phyloP scores from a whole-genome alignment of 1,140 invertebrate genomes.

The Rhyzopertha dominica region DNA sequence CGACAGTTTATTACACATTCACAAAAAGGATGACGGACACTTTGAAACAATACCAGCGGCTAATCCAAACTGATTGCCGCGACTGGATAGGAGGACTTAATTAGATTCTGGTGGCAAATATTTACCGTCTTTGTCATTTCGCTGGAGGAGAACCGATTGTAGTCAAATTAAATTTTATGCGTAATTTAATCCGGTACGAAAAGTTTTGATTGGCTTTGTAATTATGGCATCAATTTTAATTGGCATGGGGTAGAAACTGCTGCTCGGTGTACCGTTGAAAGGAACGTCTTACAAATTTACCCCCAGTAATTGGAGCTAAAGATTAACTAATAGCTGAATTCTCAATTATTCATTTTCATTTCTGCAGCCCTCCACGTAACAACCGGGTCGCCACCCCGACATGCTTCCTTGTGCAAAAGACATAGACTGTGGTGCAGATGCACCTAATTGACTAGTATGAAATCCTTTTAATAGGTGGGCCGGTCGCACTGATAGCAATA shows the following conservation, averaged over 20 bases:
- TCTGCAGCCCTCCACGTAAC: conserved; percentile 34
- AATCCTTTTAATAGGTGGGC: too few relatives aligned
- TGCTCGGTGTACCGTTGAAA: conserved; percentile 18
- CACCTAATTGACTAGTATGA: too few relatives aligned
- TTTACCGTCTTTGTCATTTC: too few relatives aligned
- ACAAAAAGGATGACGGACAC: neutral
- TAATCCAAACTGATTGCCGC: neutral
- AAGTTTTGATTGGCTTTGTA: conserved; percentile 41
- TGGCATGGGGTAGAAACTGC: conserved; percentile 33
- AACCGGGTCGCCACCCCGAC: too few relatives aligned
- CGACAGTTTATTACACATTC: conserved; percentile 8
- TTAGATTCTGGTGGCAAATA: too few relatives aligned
- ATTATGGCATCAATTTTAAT: conserved; percentile 43
- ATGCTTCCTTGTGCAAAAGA: too few relatives aligned
- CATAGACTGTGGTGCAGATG: too few relatives aligned
- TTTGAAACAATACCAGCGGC: neutral
- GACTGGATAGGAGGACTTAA: too few relatives aligned
- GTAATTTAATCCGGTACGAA: conserved; percentile 34
- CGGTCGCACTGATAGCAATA: too few relatives aligned
- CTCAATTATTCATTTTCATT: conserved; percentile 42
- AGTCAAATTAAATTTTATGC: conserved; percentile 37
- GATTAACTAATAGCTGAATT: conserved; percentile 42
- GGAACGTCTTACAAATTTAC: conserved; percentile 35
- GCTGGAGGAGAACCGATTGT: conserved; percentile 23
- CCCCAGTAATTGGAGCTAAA: conserved; percentile 37